These are phyloP conservation scores for Hoplias malabaricus DNA, from an alignment of 2,113 vertebrate species.

Conservation along the genomic window DNA sequence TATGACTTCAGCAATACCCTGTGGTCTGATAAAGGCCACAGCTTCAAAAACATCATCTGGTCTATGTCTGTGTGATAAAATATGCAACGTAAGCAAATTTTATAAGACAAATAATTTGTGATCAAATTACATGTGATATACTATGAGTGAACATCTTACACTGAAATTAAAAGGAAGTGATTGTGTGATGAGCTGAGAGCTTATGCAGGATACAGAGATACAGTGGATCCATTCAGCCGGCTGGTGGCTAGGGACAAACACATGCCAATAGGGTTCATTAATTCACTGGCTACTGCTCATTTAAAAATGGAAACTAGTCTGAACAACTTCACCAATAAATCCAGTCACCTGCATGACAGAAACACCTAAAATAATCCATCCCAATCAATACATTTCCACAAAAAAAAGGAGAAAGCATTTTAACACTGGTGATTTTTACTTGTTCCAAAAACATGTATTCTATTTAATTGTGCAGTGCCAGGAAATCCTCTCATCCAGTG, in stretches of 20 bases:
- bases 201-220: constrained; percentile 1
- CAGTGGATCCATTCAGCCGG: background rate
- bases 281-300: background rate
- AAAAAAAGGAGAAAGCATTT: background rate
- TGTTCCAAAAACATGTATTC: background rate
- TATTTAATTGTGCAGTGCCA: background rate
- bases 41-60: constrained; percentile 19
- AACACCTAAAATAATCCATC: background rate
- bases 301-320: background rate
- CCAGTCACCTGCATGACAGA: background rate
- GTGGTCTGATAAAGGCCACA: constrained; percentile 18
- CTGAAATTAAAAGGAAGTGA: background rate
- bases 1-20: constrained; percentile 15
- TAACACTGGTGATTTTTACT: background rate
- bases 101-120: no score
- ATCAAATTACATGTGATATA: background rate
- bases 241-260: background rate
- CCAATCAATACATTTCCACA: background rate
- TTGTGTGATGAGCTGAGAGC: background rate
- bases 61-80: background rate
- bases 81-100: no score
- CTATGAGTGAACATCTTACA: background rate
- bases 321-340: background rate
- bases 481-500: no score
- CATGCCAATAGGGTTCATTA: background rate